A percentile compares a stretch with the other conserved stretches of the same genome.
Conservation (phyloP, 2,797 vertebrate genomes). For the Coregonus sp. region DNA sequence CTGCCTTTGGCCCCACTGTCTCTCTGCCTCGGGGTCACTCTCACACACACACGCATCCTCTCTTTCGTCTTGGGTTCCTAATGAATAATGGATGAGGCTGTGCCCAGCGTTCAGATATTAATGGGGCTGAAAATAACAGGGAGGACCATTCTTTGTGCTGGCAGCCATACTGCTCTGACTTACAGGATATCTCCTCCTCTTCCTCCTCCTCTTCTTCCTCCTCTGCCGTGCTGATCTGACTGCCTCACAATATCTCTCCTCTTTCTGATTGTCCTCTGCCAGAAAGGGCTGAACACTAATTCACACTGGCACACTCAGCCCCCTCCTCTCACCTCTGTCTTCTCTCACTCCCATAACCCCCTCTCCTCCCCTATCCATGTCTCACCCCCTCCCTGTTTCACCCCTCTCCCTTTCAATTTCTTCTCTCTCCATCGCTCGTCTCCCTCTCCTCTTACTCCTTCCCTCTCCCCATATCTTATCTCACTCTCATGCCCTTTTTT, state of each 20-base stretch:
- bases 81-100: conserved; percentile 99
- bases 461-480: conserved; percentile 19
- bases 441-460: conserved; percentile 3
- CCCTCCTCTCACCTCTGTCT: not conserved
- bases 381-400: conserved; percentile 8
- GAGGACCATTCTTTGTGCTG: conserved; percentile 77
- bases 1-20: conserved; percentile 83
- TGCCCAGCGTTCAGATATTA: conserved; percentile 86
- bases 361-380: not conserved
- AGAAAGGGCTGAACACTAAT: not conserved
- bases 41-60: conserved; percentile 41
- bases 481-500: conserved; percentile 31
- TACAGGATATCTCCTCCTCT: conserved; percentile 5
- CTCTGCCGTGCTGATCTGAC: not conserved
- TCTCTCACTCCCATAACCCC: conserved; percentile 28
- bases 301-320: not conserved
- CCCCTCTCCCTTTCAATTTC: conserved; percentile 13
- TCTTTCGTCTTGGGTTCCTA: conserved; percentile 57
- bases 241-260: not conserved
- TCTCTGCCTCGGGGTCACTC: conserved; percentile 88
- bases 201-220: not conserved
- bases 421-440: conserved; percentile 15
- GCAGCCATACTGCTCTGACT: conserved; percentile 13
- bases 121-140: conserved; percentile 86
- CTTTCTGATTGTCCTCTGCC: conserved; percentile 26